Base-by-base conservation (phyloP, 2,888 invertebrate genomes). In the Protodeltote pygarga region DNA sequence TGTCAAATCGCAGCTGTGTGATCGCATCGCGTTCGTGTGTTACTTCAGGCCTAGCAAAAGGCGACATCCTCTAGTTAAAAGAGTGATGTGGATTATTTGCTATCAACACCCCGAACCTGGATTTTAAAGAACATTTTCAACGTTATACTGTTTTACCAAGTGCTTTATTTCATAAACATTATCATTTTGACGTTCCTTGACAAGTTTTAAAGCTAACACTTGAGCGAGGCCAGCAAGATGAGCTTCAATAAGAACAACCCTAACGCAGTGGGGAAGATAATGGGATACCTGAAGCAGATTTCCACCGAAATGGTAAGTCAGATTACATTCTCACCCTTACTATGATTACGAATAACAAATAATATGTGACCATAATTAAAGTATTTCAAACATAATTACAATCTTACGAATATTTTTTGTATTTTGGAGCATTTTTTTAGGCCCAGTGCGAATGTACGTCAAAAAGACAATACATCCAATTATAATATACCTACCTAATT, bases 191-290 rank as follows among this genome's bases (percentile, higher is more conserved):
- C 83, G 89, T 90, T 74, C 88, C 88, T 73, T 88, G 89, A 88
- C 72, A 66, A 65, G 67, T 73, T 65, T 48, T 67, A 57, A 51
- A 74, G 59, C 31, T 41, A 64, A 52, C 28, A 52, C 58, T 57
- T 49, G 53, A 72, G 69, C 62, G 69, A 77, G 77, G 71, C 60
- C 72, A 63, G 72, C 83, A 90, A 86, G 79, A 92, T 92, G 92
- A 92, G 92, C 73, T 92, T 92, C 75, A 92, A 92, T 73, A 92
- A 91, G 80, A 89, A 92, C 65, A 92, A 91, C 75, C 89, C 92
- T 72, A 91, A 90, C 68, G 79, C 92, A 23, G 74, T 92, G 87
- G 92, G 87, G 83, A 92, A 92, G 75, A 83, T 92, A 59, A 89
- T 92, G 91, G 92, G 83, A 65, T 90, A 89, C 72, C 81, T 92